These are phyloP conservation scores for Tachina fera DNA, from an alignment of 2,888 invertebrate species.

Conservation along the genomic window DNA sequence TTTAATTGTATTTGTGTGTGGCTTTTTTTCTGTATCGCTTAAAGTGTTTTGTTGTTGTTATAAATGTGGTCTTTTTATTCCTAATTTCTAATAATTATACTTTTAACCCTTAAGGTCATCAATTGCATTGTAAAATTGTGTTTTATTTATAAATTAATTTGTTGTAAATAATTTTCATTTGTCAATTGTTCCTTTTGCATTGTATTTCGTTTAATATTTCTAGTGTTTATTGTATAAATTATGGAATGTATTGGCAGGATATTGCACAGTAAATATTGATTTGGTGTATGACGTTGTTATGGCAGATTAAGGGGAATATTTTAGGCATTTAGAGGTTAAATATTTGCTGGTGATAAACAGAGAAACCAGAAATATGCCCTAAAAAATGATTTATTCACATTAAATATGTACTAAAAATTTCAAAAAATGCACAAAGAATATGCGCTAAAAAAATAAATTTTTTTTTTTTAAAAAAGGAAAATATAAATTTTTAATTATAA, in stretches of 20 bases:
- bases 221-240: neutral
- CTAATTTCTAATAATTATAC: slow-evolving; percentile 57
- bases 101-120: slow-evolving; percentile 44
- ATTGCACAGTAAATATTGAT: too few relatives aligned
- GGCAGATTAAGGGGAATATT: too few relatives aligned
- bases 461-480: too few relatives aligned
- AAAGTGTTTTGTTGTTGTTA: neutral
- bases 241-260: neutral
- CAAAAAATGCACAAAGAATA: too few relatives aligned
- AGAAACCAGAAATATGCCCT: too few relatives aligned
- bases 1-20: neutral
- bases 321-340: too few relatives aligned
- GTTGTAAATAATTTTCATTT: slow-evolving; percentile 40
- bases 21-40: neutral
- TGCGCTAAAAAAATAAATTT: too few relatives aligned
- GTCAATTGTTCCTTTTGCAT: slow-evolving; percentile 39
- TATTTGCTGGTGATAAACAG: too few relatives aligned
- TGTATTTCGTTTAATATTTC: slow-evolving; percentile 5
- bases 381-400: too few relatives aligned
- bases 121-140: slow-evolving; percentile 24
- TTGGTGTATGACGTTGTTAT: too few relatives aligned
- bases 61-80: slow-evolving; percentile 20
- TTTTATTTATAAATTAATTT: slow-evolving; percentile 48
- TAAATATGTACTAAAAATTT: too few relatives aligned
- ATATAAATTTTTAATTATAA: too few relatives aligned